Base-by-base conservation (phyloP, 2,888 invertebrate genomes). In the Alloscopus bannaensis region DNA sequence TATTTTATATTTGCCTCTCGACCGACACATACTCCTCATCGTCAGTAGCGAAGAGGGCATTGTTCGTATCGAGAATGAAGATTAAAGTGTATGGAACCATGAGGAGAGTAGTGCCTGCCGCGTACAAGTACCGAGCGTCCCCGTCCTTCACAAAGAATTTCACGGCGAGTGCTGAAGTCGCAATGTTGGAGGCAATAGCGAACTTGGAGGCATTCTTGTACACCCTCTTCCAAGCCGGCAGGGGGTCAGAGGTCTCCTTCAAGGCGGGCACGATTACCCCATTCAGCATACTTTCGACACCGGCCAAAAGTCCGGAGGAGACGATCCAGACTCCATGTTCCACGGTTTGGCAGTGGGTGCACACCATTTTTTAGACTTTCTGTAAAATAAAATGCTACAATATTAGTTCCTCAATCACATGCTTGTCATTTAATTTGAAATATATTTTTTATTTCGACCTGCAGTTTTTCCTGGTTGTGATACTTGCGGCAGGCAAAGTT, bases 181-280 rank as follows among this genome's bases (percentile, higher is more conserved):
- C 20, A 3, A 72, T 3, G 36, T 80, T 62, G 13, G 55, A 59
- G 2, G 76, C 20, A 8, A 82, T 0, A 0, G 79, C 82, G 8
- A 80, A 42, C 16, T 71, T 76, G 18, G 69, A 57, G 1, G 79
- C 82, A 29, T 70, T 71, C 22, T 80, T 80, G 76, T 82, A 82
- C 55, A 68, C 4, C 8, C 31, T 24, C 28, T 68, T 75, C 79
- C 79, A 82, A 1, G 78, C 55, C n/a, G 79, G 80, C 29, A 80
- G 64, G 8, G 82, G 82, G 18, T 82, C 80, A 16, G 36, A 52
- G 16, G 71, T 60, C 6, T 70, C 76, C 26, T 62, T 52, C 40
- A 82, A 50, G 26, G 62, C 59, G 0, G 82, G 82, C n/a, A 80
- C 82, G n/a, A 36, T 40, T 2, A 80, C 28, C 0, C 40, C 42